These are phyloP conservation scores for Crossoptilon crossoptilon DNA, from an alignment of 2,797 vertebrate species.

Conservation along the genomic window DNA sequence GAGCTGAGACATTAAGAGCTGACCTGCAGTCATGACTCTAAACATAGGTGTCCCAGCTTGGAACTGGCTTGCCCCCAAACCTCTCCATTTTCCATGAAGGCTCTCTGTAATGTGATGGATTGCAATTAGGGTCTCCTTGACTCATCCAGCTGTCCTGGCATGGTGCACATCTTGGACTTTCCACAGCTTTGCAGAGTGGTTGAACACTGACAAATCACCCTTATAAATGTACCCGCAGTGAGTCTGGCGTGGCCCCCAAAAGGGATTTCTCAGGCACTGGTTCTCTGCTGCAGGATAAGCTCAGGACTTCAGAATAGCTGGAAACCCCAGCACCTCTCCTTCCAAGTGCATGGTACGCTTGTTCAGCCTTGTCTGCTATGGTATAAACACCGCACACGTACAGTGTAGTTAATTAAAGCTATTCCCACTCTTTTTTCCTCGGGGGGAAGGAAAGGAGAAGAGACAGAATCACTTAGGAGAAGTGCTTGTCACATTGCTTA, in stretches of 20 bases:
- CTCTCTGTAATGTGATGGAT: neutral
- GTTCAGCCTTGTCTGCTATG: constrained; percentile 56
- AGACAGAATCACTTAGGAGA: constrained; percentile 45
- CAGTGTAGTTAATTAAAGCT: constrained; percentile 62
- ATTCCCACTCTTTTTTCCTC: constrained; percentile 57
- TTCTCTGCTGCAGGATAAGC: neutral
- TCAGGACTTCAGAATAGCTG: constrained; percentile 55
- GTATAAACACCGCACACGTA: constrained; percentile 3
- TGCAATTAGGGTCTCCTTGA: neutral
- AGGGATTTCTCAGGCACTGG: neutral
- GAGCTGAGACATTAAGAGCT: neutral
- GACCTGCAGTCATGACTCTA: neutral
- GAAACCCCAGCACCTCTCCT: constrained; percentile 28
- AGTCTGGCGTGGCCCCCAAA: neutral
- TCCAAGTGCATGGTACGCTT: constrained; percentile 29
- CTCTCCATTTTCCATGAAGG: neutral
- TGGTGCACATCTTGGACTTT: fast-evolving
- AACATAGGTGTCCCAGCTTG: neutral
- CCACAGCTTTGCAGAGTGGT: neutral
- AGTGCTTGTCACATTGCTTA: neutral
- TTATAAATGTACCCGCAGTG: neutral
- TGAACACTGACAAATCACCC: fast-evolving
- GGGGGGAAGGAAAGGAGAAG: constrained; percentile 26
- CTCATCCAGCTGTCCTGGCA: neutral
- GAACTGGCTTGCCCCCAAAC: neutral